phyloP scores from a whole-genome alignment of 2,888 invertebrate genomes.

The Dicyrtoma fusca region DNA sequence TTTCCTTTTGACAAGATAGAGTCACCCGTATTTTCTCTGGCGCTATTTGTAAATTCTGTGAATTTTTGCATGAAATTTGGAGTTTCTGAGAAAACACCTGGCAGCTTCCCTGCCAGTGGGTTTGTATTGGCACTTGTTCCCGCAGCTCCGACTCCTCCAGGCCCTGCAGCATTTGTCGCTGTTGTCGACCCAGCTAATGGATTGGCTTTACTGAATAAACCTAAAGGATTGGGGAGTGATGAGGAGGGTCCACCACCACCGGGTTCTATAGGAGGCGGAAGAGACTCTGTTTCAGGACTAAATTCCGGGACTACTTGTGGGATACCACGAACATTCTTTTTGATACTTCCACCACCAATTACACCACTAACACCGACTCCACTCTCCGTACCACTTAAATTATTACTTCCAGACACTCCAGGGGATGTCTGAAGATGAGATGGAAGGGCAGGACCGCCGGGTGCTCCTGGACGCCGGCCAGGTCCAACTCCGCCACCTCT shows the following conservation, averaged over 20 bases:
- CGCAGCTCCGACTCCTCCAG: slow-evolving; percentile 44
- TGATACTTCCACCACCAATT: slow-evolving; percentile 24
- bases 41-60: slow-evolving; percentile 73
- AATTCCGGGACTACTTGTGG: slow-evolving; percentile 63
- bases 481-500: slow-evolving; percentile 60
- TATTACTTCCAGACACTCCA: slow-evolving; percentile 16
- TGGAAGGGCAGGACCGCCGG: slow-evolving; percentile 5
- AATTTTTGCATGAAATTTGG: slow-evolving; percentile 88
- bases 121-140: slow-evolving; percentile 51
- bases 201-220: slow-evolving; percentile 30
- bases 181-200: slow-evolving; percentile 24
- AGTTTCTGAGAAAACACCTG: slow-evolving; percentile 55
- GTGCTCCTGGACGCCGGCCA: slow-evolving; percentile 38
- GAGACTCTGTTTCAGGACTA: slow-evolving; percentile 50
- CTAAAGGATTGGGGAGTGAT: slow-evolving; percentile 31
- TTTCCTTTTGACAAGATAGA: slow-evolving; percentile 91
- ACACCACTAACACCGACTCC: background rate
- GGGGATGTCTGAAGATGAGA: slow-evolving; percentile 20
- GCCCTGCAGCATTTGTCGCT: slow-evolving; percentile 18
- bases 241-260: slow-evolving; percentile 13
- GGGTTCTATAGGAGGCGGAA: slow-evolving; percentile 38
- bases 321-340: slow-evolving; percentile 62
- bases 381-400: background rate
- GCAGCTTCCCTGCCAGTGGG: slow-evolving; percentile 54
- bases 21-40: slow-evolving; percentile 70